A percentile compares a stretch with the other conserved stretches of the same genome.
phyloP scores from a whole-genome alignment of 2,888 invertebrate species.

The Doris montereyensis region DNA sequence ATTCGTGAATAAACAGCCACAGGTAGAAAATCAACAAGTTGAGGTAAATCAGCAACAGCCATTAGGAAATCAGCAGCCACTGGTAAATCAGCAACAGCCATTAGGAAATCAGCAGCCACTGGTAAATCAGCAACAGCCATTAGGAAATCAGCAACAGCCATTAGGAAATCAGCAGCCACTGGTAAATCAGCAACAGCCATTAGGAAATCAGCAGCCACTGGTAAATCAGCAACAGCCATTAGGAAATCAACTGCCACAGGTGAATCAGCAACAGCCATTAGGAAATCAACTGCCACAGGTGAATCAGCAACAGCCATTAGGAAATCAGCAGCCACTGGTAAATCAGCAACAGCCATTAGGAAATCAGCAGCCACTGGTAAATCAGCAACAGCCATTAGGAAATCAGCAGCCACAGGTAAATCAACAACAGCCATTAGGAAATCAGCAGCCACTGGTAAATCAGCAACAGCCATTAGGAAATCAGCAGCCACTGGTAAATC shows the following conservation, averaged over 20 bases:
- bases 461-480: background rate
- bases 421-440: background rate
- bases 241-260: background rate
- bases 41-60: constrained; percentile 2
- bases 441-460: no score
- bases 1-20: background rate
- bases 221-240: background rate
- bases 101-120: background rate
- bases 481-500: constrained; percentile 15
- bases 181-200: background rate
- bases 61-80: background rate
- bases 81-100: background rate
- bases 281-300: no score
- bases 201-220: background rate
- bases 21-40: background rate
- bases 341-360: background rate
- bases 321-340: constrained; percentile 16
- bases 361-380: constrained; percentile 4
- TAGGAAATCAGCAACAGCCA: background rate
- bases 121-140: constrained; percentile 1
- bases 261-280: background rate
- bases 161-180: no score
- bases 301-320: no score
- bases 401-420: constrained; percentile 4
- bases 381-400: constrained; percentile 1